These are phyloP conservation scores for Lepus oiostolus DNA, from an alignment of 2,797 vertebrate genomes.

Conservation along the genomic window DNA sequence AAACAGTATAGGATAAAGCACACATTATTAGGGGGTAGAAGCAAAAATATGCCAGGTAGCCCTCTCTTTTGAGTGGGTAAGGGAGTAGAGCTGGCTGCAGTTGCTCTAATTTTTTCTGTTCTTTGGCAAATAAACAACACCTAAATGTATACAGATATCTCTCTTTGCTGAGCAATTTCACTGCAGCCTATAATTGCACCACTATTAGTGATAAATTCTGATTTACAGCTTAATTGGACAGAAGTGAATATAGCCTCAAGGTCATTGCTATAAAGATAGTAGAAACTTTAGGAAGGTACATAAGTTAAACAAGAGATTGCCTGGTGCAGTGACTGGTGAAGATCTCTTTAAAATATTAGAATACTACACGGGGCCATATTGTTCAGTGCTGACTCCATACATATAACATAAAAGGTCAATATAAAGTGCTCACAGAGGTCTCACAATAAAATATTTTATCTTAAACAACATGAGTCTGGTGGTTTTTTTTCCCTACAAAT, in stretches of 20 bases:
- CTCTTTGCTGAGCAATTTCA: conserved; percentile 79
- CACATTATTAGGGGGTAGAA: conserved; percentile 36
- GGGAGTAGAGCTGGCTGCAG: not conserved
- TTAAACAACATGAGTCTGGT: conserved; percentile 72
- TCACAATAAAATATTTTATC: conserved; percentile 77
- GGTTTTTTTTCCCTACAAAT: conserved; percentile 52
- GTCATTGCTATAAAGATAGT: conserved; percentile 81
- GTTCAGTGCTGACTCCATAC: conserved; percentile 58
- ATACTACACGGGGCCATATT: conserved; percentile 40
- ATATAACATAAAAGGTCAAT: conserved; percentile 76
- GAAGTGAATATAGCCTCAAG: conserved; percentile 83
- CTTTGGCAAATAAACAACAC: conserved; percentile 80
- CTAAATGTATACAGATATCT: conserved; percentile 79
- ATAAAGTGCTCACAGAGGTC: conserved; percentile 70
- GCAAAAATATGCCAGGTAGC: conserved; percentile 41
- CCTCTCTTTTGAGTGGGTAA: not conserved
- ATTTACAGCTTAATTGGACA: conserved; percentile 85
- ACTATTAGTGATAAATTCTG: conserved; percentile 85
- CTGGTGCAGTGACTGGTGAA: conserved; percentile 27
- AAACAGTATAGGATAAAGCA: conserved; percentile 17
- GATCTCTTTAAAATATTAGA: conserved; percentile 75
- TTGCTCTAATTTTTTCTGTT: conserved; percentile 77
- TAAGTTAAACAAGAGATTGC: conserved; percentile 73
- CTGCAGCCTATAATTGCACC: conserved; percentile 76
- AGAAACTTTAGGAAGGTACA: conserved; percentile 64